Evolutionary conservation across 2,888 invertebrate genomes (phyloP).

Genomic region (Brenthis daphne): DNA sequence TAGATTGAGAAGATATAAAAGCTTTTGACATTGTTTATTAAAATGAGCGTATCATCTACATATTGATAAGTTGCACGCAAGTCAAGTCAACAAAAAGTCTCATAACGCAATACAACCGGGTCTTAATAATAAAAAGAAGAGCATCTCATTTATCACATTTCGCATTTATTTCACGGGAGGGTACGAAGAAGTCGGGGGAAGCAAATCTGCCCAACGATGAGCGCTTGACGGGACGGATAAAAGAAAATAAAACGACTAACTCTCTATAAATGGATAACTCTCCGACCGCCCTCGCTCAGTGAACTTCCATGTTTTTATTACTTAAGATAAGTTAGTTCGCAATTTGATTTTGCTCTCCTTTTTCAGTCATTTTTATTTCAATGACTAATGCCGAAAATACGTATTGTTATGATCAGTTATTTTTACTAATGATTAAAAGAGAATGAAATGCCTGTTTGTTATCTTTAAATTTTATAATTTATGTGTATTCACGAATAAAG

Average conservation of each 20-base stretch:
- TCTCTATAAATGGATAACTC: constrained; percentile 76
- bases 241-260: constrained; percentile 78
- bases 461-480: too few species aligned
- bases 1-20: constrained; percentile 51
- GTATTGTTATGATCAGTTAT: neutral
- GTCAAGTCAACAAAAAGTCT: constrained; percentile 36
- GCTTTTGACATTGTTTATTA: constrained; percentile 65
- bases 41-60: constrained; percentile 56
- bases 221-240: constrained; percentile 67
- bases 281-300: constrained; percentile 67
- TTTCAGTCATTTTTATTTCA: constrained; percentile 30
- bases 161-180: constrained; percentile 80
- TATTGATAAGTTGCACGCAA: constrained; percentile 61
- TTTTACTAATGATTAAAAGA: too few species aligned
- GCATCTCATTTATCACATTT: constrained; percentile 82
- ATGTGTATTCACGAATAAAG: too few species aligned
- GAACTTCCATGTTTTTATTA: constrained; percentile 55
- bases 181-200: constrained; percentile 69
- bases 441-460: too few species aligned
- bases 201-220: constrained; percentile 66
- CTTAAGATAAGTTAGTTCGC: constrained; percentile 44
- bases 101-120: constrained; percentile 73
- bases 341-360: constrained; percentile 42
- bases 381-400: neutral
- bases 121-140: constrained; percentile 78